Conservation (phyloP, 2,113 vertebrate species). For the Hirundichthys speculiger region DNA sequence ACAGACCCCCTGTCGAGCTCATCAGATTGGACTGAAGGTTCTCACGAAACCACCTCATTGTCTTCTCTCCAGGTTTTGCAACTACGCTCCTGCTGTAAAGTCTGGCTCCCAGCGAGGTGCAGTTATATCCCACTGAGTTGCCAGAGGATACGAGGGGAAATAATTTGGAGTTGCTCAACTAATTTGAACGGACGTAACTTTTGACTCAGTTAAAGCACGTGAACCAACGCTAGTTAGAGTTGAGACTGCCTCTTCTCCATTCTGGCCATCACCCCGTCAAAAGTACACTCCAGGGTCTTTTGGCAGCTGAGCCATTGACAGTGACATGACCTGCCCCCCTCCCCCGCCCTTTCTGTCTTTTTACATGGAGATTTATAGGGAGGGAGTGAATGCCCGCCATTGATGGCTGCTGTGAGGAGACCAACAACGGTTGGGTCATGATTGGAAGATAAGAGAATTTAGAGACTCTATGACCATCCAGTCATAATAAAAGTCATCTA, state of each 20-base stretch:
- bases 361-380: constrained; percentile 4
- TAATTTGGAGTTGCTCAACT: too few species aligned
- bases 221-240: neutral
- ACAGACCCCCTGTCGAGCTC: too few species aligned
- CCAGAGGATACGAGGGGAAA: too few species aligned
- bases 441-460: constrained; percentile 14
- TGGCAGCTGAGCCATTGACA: constrained; percentile 8
- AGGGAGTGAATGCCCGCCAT: constrained; percentile 15
- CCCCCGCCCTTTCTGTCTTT: constrained; percentile 4
- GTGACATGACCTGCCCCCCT: too few species aligned
- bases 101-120: neutral
- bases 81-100: constrained; percentile 2
- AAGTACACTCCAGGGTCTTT: constrained; percentile 42
- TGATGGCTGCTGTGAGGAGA: constrained; percentile 25
- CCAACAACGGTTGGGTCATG: constrained; percentile 5
- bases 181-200: too few species aligned
- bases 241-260: neutral
- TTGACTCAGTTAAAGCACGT: too few species aligned
- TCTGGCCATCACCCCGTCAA: constrained; percentile 13
- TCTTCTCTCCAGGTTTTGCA: constrained; percentile 19
- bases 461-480: neutral
- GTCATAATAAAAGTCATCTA: neutral
- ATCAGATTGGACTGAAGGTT: too few species aligned
- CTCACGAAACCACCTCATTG: constrained; percentile 20
- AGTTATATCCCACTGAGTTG: neutral